Base-by-base conservation (phyloP, 2,797 vertebrate species). In the Malacoraja senta region DNA sequence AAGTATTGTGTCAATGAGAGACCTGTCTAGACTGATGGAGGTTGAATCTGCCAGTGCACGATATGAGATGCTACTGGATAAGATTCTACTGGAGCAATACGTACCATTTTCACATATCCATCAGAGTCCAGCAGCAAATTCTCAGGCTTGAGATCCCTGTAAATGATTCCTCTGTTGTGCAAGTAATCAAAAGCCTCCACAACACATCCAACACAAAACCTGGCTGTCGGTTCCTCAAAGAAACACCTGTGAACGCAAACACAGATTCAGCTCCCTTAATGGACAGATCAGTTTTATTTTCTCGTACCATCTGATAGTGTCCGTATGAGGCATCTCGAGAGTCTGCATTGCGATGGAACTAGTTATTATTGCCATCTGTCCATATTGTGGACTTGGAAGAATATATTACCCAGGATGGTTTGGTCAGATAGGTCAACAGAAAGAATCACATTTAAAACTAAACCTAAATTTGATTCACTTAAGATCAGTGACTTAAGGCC, bases 71-170 rank as follows among this genome's bases (percentile, higher is more conserved):
- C 6, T 53, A 53, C 4, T 53, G 44, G 44, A 44, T 44, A 63
- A 29, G 13, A 3, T 32, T 78, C 26, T 4, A 17, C 15, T 17
- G 17, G 84, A 17, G 32, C 32, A 78, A 15, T 24, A 53, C 68
- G 1, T 29, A 97, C 96, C 96, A 97, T 96, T 96, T 97, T 97
- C 79, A 97, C 95, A 72, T 97, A 97, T 91, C 97, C 97, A 35
- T 96, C 94, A 76, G 94, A 93, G 93, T 97, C 96, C 86, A 97
- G 94, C 3, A 97, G 95, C 63, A 97, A 95, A 94, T 97, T 97
- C 94, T 97, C 97, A 61, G 97, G 97, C 94, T 97, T 97, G 84
- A 97, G 95, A 94, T 97, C 97, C 94, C 97, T 95, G 94, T 97
- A 97, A 93, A 97, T 90, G 29, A 97, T 95, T 81, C 96, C 96